A percentile compares a stretch with the other conserved stretches of the same genome.
Evolutionary conservation across 2,888 invertebrate species (phyloP).

Genomic region (Agonopterix alstromeriana): DNA sequence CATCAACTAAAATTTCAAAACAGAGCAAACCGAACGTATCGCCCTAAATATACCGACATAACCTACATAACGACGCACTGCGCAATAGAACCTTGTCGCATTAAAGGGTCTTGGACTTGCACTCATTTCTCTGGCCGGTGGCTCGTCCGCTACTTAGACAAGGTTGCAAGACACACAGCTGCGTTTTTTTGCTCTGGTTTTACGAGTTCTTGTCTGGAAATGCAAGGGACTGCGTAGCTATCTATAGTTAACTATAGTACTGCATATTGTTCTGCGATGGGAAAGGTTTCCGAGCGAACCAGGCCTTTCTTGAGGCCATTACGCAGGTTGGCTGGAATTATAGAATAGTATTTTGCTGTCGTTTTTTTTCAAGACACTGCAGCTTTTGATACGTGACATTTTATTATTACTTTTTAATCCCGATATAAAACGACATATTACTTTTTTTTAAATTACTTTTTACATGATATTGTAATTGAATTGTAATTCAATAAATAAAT

Average conservation of each 20-base stretch:
- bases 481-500: too few species aligned
- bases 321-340: constrained; percentile 5
- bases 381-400: too few species aligned
- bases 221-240: constrained; percentile 37
- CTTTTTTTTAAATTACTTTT: too few species aligned
- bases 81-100: constrained; percentile 50
- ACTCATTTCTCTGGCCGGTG: constrained; percentile 31
- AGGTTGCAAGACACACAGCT: constrained; percentile 53
- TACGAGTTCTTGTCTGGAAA: constrained; percentile 58
- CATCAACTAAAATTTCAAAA: constrained; percentile 39
- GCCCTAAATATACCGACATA: constrained; percentile 61
- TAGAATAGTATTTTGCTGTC: too few species aligned
- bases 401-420: too few species aligned
- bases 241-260: constrained; percentile 8
- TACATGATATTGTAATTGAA: too few species aligned
- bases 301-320: background rate
- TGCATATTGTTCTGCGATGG: constrained; percentile 48
- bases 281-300: constrained; percentile 31
- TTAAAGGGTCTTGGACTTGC: constrained; percentile 14
- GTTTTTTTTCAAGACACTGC: too few species aligned
- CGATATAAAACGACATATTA: too few species aligned
- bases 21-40: constrained; percentile 33
- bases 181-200: constrained; percentile 61
- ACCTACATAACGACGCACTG: constrained; percentile 40
- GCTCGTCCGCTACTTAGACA: constrained; percentile 41